A percentile compares a stretch with the other conserved stretches of the same genome.
Evolutionary conservation across 1,140 invertebrate species (phyloP).

Genomic region (Drosophila kepulauana): DNA sequence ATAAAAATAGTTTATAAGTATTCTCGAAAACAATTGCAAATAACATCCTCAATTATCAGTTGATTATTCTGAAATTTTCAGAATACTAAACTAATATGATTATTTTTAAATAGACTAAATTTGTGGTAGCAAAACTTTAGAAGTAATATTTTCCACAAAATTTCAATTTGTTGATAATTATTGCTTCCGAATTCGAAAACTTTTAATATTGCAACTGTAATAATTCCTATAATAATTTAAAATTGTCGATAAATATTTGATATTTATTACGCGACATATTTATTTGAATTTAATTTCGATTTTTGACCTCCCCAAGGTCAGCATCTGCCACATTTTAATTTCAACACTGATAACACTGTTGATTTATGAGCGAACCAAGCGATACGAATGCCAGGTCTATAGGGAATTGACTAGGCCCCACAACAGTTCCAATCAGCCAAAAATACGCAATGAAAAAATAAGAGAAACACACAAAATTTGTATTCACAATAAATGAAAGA

Average conservation of each 20-base stretch:
- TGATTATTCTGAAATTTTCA: too few relatives aligned
- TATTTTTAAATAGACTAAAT: too few relatives aligned
- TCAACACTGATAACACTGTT: constrained; percentile 29
- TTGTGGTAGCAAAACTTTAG: too few relatives aligned
- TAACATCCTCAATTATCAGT: background rate
- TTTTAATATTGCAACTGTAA: too few relatives aligned
- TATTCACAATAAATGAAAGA: background rate
- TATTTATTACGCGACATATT: background rate
- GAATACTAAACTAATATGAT: too few relatives aligned
- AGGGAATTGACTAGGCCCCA: constrained; percentile 32
- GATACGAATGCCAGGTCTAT: background rate
- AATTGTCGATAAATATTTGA: background rate
- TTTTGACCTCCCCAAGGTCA: constrained; percentile 37
- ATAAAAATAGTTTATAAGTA: background rate
- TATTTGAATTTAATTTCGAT: background rate
- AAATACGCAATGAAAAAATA: constrained; percentile 1
- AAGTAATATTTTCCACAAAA: too few relatives aligned
- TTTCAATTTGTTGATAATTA: too few relatives aligned
- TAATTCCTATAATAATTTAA: background rate
- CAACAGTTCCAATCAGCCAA: constrained; percentile 15
- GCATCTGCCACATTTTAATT: constrained; percentile 32
- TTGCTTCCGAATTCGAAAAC: too few relatives aligned
- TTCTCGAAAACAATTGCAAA: background rate
- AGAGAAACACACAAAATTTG: background rate
- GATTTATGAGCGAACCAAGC: constrained; percentile 20